phyloP scores from a whole-genome alignment of 2,888 invertebrate genomes.

The Athripsodes cinereus region DNA sequence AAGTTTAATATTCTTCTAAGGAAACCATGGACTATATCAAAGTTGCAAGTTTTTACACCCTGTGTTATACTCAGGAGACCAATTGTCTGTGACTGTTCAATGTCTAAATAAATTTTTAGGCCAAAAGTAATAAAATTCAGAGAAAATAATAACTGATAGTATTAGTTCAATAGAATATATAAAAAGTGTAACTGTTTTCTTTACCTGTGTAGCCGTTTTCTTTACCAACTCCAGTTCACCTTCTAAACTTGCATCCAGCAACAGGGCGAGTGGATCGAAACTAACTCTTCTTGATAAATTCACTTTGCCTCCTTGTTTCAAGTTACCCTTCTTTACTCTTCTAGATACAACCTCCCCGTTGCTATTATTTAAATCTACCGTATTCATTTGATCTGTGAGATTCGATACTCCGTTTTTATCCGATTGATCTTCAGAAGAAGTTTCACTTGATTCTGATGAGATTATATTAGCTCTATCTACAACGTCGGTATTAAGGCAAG shows the following conservation, averaged over 20 bases:
- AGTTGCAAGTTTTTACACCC: too few species aligned
- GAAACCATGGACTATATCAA: too few species aligned
- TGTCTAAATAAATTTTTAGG: too few species aligned
- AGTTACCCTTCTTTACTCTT: conserved; percentile 71
- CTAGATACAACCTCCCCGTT: conserved; percentile 42
- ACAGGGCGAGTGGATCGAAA: conserved; percentile 93
- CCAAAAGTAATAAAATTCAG: too few species aligned
- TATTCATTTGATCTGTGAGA: conserved; percentile 47
- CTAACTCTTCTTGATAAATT: conserved; percentile 81
- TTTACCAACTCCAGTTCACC: conserved; percentile 96
- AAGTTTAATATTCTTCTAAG: too few species aligned
- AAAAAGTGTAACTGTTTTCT: too few species aligned
- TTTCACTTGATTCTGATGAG: conserved; percentile 31
- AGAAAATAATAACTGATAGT: too few species aligned
- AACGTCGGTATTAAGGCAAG: conserved; percentile 34
- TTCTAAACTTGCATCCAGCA: conserved; percentile 95
- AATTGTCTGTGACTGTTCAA: too few species aligned
- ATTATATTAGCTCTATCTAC: conserved; percentile 36
- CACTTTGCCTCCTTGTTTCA: conserved; percentile 68
- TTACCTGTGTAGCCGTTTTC: conserved; percentile 85
- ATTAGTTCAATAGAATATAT: too few species aligned
- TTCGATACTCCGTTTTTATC: conserved; percentile 42
- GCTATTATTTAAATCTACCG: conserved; percentile 49
- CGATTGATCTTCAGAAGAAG: conserved; percentile 40
- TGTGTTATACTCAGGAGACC: too few species aligned